These are phyloP conservation scores for Meles meles DNA, from an alignment of 2,113 vertebrate genomes.

Conservation along the genomic window DNA sequence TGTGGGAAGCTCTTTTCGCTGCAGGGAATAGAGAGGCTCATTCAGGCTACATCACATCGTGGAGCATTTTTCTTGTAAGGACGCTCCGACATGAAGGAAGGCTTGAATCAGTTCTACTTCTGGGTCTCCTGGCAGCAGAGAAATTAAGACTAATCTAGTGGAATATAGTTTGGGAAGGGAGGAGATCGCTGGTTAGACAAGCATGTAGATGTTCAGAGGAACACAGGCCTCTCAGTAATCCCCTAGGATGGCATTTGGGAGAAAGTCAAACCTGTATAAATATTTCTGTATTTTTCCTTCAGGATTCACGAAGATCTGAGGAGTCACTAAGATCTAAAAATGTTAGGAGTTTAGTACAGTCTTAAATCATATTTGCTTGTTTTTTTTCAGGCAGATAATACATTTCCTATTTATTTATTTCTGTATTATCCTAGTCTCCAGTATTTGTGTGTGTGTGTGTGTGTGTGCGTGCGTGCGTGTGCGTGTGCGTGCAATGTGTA, in stretches of 20 bases:
- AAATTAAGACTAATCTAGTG: not conserved
- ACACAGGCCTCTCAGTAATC: not conserved
- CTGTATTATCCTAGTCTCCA: not conserved
- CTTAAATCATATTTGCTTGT: not conserved
- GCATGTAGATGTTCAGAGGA: not conserved
- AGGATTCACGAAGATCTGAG: not conserved
- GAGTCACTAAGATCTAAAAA: slow-evolving; percentile 20
- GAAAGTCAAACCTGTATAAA: not conserved
- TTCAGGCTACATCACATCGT: not conserved
- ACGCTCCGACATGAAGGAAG: not conserved
- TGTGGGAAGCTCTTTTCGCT: not conserved
- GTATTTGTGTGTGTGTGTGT: not conserved
- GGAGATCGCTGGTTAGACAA: not conserved
- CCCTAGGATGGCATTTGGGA: not conserved
- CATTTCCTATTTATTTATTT: not conserved
- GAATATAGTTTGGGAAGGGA: not conserved
- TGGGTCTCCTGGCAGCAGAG: not conserved
- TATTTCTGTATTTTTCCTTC: slow-evolving; percentile 4
- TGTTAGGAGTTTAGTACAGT: not conserved
- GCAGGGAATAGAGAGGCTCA: not conserved
- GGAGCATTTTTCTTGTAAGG: not conserved
- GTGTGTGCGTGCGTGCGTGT: not conserved
- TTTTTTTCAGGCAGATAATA: not conserved
- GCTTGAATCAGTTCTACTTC: not conserved
- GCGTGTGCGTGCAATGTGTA: not conserved